Evolutionary conservation across 2,888 invertebrate species (phyloP).

Genomic region (Venusia cambrica): DNA sequence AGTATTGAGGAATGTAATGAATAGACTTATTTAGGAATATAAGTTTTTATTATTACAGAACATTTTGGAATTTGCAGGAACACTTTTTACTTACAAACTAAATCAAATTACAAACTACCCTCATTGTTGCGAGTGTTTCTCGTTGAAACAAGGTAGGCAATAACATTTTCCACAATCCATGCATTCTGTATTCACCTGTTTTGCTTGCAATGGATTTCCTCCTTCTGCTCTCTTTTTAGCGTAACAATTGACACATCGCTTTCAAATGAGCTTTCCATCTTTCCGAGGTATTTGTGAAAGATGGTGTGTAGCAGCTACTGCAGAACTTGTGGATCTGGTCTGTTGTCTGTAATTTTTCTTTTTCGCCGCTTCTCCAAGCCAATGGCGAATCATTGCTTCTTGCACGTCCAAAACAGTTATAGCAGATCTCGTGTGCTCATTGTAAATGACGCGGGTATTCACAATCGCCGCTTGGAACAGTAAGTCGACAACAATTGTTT

Average conservation of each 20-base stretch:
- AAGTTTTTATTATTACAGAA: conserved; percentile 6
- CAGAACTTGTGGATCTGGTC: conserved; percentile 3
- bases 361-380: conserved; percentile 10
- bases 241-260: conserved; percentile 21
- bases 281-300: conserved; percentile 6
- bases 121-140: conserved; percentile 9
- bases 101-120: conserved; percentile 3
- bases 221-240: conserved; percentile 20
- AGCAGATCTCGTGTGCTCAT: conserved; percentile 13
- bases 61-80: conserved; percentile 5
- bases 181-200: conserved; percentile 22
- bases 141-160: conserved; percentile 21
- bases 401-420: conserved; percentile 13
- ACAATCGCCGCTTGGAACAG: conserved; percentile 16
- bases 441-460: conserved; percentile 18
- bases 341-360: conserved; percentile 6
- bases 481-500: conserved; percentile 17
- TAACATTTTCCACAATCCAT: conserved; percentile 16
- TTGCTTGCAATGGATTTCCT: conserved; percentile 13
- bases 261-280: conserved; percentile 18
- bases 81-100: conserved; percentile 6
- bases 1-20: conserved; percentile 3
- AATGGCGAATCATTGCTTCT: conserved; percentile 19
- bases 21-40: conserved; percentile 6
- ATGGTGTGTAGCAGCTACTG: conserved; percentile 4